phyloP scores from a whole-genome alignment of 2,888 invertebrate species.

The Melinaea menophilus region DNA sequence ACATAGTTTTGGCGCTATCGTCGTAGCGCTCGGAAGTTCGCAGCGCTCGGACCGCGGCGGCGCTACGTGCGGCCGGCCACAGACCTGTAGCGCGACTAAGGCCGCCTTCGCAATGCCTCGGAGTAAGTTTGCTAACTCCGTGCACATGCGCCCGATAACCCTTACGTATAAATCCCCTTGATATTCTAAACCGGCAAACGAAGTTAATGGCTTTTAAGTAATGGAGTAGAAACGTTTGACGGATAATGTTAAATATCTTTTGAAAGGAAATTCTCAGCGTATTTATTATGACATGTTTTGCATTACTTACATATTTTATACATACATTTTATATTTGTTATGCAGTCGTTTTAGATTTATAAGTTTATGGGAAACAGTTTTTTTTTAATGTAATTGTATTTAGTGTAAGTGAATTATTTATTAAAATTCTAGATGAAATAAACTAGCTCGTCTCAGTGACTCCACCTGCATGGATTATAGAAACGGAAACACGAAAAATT shows the following conservation, averaged over 20 bases:
- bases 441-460: too few relatives aligned
- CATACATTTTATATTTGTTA: background rate
- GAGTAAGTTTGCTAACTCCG: constrained; percentile 43
- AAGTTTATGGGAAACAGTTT: too few relatives aligned
- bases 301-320: background rate
- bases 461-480: too few relatives aligned
- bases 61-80: constrained; percentile 54
- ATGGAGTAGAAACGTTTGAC: constrained; percentile 25
- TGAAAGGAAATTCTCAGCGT: constrained; percentile 11
- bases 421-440: too few relatives aligned
- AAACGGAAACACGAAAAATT: too few relatives aligned
- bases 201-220: constrained; percentile 29
- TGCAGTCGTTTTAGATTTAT: too few relatives aligned
- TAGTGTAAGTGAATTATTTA: too few relatives aligned
- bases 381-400: too few relatives aligned
- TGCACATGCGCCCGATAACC: constrained; percentile 63
- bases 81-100: constrained; percentile 56
- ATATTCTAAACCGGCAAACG: constrained; percentile 29
- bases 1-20: constrained; percentile 25
- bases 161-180: constrained; percentile 28
- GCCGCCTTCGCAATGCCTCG: constrained; percentile 35
- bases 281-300: constrained; percentile 1
- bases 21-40: constrained; percentile 49
- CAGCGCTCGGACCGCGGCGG: constrained; percentile 50
- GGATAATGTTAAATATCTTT: constrained; percentile 19